phyloP scores from a whole-genome alignment of 2,888 invertebrate genomes.

The Eupelmus urozonus region DNA sequence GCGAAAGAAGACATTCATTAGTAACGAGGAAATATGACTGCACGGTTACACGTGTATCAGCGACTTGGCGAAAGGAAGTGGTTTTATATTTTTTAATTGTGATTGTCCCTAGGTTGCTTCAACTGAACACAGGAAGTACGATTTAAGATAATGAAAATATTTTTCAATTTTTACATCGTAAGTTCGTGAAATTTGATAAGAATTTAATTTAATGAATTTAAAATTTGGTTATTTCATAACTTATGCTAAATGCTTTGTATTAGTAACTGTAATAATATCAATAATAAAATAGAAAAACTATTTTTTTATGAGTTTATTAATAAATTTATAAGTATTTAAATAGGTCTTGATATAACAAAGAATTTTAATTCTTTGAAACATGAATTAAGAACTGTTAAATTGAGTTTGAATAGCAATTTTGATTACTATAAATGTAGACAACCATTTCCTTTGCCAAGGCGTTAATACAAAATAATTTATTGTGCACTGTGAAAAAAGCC shows the following conservation, averaged over 20 bases:
- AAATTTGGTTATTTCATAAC: no score
- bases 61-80: constrained; percentile 44
- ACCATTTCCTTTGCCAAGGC: constrained; percentile 34
- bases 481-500: constrained; percentile 48
- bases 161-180: no score
- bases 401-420: no score
- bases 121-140: neutral
- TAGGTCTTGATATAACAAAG: neutral
- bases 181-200: no score
- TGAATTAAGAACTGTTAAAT: no score
- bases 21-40: constrained; percentile 65
- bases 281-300: neutral
- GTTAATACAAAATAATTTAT: constrained; percentile 1
- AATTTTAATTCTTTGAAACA: no score
- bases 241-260: no score
- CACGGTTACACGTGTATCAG: constrained; percentile 3
- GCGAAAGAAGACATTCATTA: constrained; percentile 74
- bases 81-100: constrained; percentile 1
- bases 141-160: no score
- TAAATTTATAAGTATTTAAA: neutral
- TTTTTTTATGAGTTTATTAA: neutral
- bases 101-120: neutral
- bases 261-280: no score
- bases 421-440: neutral
- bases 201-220: no score